Percentiles rank a stretch among this genome's conserved stretches.
phyloP scores from a whole-genome alignment of 2,888 invertebrate genomes.

The Coleophora deauratella region DNA sequence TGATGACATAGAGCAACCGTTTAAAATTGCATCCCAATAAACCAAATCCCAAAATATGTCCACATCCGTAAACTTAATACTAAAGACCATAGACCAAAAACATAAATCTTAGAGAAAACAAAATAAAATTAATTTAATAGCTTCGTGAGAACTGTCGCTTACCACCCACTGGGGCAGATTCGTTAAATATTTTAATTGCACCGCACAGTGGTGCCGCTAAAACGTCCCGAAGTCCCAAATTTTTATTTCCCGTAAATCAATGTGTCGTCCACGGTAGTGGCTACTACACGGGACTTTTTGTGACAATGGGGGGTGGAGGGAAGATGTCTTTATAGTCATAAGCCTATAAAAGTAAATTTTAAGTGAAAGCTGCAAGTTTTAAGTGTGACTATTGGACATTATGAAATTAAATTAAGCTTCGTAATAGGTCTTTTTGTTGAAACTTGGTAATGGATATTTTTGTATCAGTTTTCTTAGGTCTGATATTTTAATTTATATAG shows the following conservation, averaged over 20 bases:
- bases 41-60: slow-evolving; percentile 30
- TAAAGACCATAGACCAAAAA: slow-evolving; percentile 12
- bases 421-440: too few species aligned
- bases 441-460: too few species aligned
- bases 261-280: slow-evolving; percentile 55
- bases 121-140: slow-evolving; percentile 71
- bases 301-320: neutral
- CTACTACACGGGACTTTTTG: slow-evolving; percentile 11
- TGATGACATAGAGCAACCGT: slow-evolving; percentile 21
- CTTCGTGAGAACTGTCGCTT: slow-evolving; percentile 70
- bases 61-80: slow-evolving; percentile 24
- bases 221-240: slow-evolving; percentile 41
- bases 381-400: too few species aligned
- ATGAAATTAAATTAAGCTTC: too few species aligned
- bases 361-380: too few species aligned
- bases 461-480: too few species aligned
- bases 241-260: slow-evolving; percentile 69
- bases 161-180: slow-evolving; percentile 67
- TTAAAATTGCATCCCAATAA: slow-evolving; percentile 33
- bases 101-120: slow-evolving; percentile 51
- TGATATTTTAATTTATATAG: too few species aligned
- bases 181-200: slow-evolving; percentile 70
- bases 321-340: slow-evolving; percentile 15
- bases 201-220: slow-evolving; percentile 39
- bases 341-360: too few species aligned